These are phyloP conservation scores for Drosophila cognata DNA, from an alignment of 2,888 invertebrate genomes.

Conservation along the genomic window DNA sequence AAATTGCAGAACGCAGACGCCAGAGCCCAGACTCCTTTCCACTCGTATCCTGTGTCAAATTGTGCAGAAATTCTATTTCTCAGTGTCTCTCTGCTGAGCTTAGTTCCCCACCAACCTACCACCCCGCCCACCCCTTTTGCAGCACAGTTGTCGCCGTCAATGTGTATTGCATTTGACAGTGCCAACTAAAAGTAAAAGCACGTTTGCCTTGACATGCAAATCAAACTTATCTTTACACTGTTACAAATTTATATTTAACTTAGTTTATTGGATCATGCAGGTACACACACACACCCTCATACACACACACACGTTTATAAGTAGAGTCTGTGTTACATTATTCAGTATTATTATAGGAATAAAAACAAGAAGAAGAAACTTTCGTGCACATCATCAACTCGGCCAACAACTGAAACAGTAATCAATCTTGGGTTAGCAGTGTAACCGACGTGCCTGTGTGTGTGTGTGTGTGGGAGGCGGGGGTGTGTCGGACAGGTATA, in stretches of 20 bases:
- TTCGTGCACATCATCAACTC: constrained; percentile 48
- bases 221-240: background rate
- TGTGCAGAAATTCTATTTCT: constrained; percentile 77
- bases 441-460: constrained; percentile 19
- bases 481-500: constrained; percentile 2
- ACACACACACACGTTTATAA: background rate
- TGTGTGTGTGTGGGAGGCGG: background rate
- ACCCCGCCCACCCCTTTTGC: background rate
- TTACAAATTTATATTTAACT: constrained; percentile 21
- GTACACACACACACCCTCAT: no score
- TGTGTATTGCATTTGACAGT: constrained; percentile 33
- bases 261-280: constrained; percentile 36
- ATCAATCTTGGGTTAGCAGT: constrained; percentile 47
- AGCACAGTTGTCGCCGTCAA: constrained; percentile 1
- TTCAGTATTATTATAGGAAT: constrained; percentile 17
- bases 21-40: constrained; percentile 10
- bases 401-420: constrained; percentile 44
- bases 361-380: constrained; percentile 20
- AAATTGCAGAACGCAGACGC: background rate
- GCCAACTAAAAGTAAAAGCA: constrained; percentile 22
- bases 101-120: background rate
- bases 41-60: constrained; percentile 58
- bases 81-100: constrained; percentile 42
- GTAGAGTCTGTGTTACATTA: constrained; percentile 25
- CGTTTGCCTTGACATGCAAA: constrained; percentile 5